These are phyloP conservation scores for Disparrhopalites patrizii DNA, from an alignment of 2,888 invertebrate species.

Conservation along the genomic window DNA sequence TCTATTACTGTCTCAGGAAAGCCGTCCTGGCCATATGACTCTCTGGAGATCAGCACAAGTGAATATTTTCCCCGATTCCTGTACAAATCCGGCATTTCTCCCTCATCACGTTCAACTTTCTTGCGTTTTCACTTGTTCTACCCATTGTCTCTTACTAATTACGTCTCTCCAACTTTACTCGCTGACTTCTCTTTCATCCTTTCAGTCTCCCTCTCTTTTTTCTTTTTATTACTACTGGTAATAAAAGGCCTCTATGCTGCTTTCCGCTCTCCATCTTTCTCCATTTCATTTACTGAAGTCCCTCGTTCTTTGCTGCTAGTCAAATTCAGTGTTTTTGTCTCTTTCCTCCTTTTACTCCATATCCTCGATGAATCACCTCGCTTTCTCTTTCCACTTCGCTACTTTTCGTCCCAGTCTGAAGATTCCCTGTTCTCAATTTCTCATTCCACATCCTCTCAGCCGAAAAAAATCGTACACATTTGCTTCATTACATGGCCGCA, in stretches of 20 bases:
- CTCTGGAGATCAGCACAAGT: not conserved
- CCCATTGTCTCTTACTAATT: not conserved
- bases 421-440: too few relatives aligned
- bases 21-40: not conserved
- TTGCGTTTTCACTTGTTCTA: not conserved
- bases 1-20: too few relatives aligned
- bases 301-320: not conserved
- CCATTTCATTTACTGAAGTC: not conserved
- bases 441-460: too few relatives aligned
- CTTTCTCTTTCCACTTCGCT: too few relatives aligned
- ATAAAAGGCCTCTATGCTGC: not conserved
- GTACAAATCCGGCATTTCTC: not conserved
- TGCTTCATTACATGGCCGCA: too few relatives aligned
- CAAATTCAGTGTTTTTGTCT: not conserved
- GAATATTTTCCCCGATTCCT: not conserved
- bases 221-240: not conserved
- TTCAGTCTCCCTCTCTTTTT: not conserved
- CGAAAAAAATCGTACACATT: too few relatives aligned
- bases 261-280: not conserved
- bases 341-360: not conserved
- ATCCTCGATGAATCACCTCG: not conserved
- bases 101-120: too few relatives aligned
- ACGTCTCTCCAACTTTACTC: not conserved
- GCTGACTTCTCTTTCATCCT: not conserved
- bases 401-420: too few relatives aligned